Percentiles rank a stretch among this genome's conserved stretches.
Evolutionary conservation across 1,140 invertebrate genomes (phyloP).

Genomic region (Thaumatotibia leucotreta): DNA sequence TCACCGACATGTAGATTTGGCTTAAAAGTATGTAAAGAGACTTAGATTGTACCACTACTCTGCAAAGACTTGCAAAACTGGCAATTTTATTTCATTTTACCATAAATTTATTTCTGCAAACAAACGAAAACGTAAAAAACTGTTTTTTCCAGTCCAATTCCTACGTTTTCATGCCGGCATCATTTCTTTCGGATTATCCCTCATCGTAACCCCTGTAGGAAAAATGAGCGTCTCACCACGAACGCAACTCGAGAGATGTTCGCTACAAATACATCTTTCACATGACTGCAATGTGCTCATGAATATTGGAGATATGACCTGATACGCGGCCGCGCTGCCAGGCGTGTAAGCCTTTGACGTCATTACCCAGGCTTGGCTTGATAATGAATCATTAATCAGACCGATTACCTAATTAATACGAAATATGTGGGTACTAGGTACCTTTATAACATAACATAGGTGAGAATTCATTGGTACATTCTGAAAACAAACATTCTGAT

Average conservation of each 20-base stretch:
- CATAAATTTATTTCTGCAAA: too few relatives aligned
- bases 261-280: not conserved
- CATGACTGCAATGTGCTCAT: constrained; percentile 7
- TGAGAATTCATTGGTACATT: too few relatives aligned
- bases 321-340: not conserved
- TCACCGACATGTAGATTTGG: too few relatives aligned
- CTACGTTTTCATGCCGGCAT: not conserved
- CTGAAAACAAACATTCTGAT: too few relatives aligned
- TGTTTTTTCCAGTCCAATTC: too few relatives aligned
- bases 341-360: not conserved
- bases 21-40: too few relatives aligned
- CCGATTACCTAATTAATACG: not conserved
- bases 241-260: not conserved
- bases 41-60: too few relatives aligned
- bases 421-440: too few relatives aligned
- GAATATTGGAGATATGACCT: constrained; percentile 1
- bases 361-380: not conserved
- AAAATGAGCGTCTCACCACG: not conserved
- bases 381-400: not conserved
- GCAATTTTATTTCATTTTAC: too few relatives aligned
- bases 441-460: too few relatives aligned
- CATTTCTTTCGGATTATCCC: not conserved
- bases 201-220: not conserved
- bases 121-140: too few relatives aligned
- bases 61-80: too few relatives aligned